Base-by-base conservation (phyloP, 2,888 invertebrate genomes). In the Periphyllus acericola region DNA sequence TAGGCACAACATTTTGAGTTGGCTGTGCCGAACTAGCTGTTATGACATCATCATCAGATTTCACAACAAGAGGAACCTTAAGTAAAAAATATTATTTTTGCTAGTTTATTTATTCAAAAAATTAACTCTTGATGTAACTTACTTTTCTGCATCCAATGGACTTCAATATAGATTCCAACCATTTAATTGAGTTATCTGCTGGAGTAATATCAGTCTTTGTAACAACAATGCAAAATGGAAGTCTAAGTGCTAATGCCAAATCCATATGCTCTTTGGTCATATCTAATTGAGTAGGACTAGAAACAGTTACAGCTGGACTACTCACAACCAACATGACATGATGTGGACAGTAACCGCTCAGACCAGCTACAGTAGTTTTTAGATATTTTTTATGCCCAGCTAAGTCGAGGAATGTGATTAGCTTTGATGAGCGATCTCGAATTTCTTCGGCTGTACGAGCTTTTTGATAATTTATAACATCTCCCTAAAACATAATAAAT, bases 341-440 rank as follows among this genome's bases (percentile, higher is more conserved):
- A 97, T 72, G 93, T 3, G 90, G 90, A 76, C 92, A 92, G 90
- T 94, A 93, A 89, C 94, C 94, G 8, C 97, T 97, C 68, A 99
- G 93, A 0, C 99, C 99, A 92, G 97, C 96, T 68, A 99, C 95
- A 1, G 99, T 99, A 82, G 99, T 99, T 89, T 96, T 94, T 91
- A 99, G 94, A 91, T 99, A 99, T 92, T 99, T 98, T 90, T 96
- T 95, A 92, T 99, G 98, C 0, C 99, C 99, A 6, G 99, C 99
- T 90, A 99, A 93, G 92, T 99, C 99, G 91, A 99, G 95, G 91
- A 98, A 97, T 0, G 98, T 97, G 0, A 99, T 96, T 55, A 99
- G 93, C 92, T 98, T 99, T 14, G 96, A 95, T 3, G 98, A 98
- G 76, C 95, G 93, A 91, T 98, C 98, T 90, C 97, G 97, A 88